Percentiles rank a stretch among this genome's conserved stretches.
Evolutionary conservation across 2,888 invertebrate species (phyloP).

Genomic region (Polydrusus tereticollis): DNA sequence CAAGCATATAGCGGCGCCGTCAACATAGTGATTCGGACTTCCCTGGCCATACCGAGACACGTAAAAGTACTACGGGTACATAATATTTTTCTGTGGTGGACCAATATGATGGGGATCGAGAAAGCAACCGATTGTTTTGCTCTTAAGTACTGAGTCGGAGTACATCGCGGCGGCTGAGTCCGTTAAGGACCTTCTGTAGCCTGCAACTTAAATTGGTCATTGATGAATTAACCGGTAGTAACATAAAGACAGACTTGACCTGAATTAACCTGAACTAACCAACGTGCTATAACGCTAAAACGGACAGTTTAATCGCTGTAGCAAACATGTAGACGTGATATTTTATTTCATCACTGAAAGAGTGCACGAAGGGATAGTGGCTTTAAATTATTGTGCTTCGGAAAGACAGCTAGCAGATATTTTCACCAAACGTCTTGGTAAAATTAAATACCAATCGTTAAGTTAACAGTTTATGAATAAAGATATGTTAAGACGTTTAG

Average conservation of each 20-base stretch:
- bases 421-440: slow-evolving; percentile 42
- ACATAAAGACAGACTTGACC: slow-evolving; percentile 22
- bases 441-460: background rate
- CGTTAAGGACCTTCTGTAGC: slow-evolving; percentile 50
- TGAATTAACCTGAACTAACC: slow-evolving; percentile 43
- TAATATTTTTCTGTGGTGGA: slow-evolving; percentile 49
- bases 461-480: background rate
- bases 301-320: slow-evolving; percentile 37
- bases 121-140: slow-evolving; percentile 53
- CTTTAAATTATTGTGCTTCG: slow-evolving; percentile 39
- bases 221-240: slow-evolving; percentile 5
- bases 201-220: slow-evolving; percentile 38
- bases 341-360: slow-evolving; percentile 49
- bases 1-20: too few species aligned
- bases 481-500: too few species aligned
- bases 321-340: slow-evolving; percentile 49
- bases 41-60: slow-evolving; percentile 48
- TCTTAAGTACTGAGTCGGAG: slow-evolving; percentile 55
- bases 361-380: slow-evolving; percentile 32
- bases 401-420: slow-evolving; percentile 43
- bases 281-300: slow-evolving; percentile 42
- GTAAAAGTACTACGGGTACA: slow-evolving; percentile 51
- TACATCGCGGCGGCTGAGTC: slow-evolving; percentile 49
- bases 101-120: slow-evolving; percentile 54
- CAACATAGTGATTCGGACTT: slow-evolving; percentile 49